Conservation (phyloP, 1,140 invertebrate species). For the Apis florea region DNA sequence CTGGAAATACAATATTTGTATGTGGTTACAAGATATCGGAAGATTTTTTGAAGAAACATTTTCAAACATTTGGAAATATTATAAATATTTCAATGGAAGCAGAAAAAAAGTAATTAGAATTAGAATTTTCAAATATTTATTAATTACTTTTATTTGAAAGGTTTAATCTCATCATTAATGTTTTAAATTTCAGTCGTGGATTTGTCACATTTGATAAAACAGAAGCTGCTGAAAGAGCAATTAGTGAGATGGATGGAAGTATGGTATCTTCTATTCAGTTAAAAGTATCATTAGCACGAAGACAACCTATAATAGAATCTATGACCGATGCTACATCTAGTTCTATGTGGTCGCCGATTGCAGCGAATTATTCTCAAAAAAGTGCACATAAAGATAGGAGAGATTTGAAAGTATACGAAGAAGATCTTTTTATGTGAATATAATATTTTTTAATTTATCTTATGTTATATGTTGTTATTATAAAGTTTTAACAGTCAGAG, state of each 20-base stretch:
- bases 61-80: conserved; percentile 89
- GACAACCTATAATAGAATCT: conserved; percentile 90
- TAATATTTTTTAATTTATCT: conserved; percentile 24
- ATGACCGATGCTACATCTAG: conserved; percentile 89
- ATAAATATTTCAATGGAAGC: conserved; percentile 94
- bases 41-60: conserved; percentile 90
- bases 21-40: conserved; percentile 90
- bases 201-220: conserved; percentile 96
- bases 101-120: conserved; percentile 87
- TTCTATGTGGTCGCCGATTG: conserved; percentile 90
- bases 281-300: conserved; percentile 89
- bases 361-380: conserved; percentile 91
- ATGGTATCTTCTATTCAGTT: conserved; percentile 89
- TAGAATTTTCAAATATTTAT: neutral
- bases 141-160: neutral
- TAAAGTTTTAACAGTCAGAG: neutral
- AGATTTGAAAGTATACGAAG: conserved; percentile 86
- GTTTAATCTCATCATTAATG: neutral
- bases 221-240: conserved; percentile 92
- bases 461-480: conserved; percentile 9
- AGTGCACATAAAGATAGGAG: conserved; percentile 88
- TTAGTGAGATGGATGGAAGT: conserved; percentile 92
- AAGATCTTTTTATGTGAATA: conserved; percentile 80
- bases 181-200: conserved; percentile 85
- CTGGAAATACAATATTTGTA: conserved; percentile 93